Percentiles rank a stretch among this genome's conserved stretches.
Conservation (phyloP, 2,113 vertebrate species). For the Phoxinus phoxinus region DNA sequence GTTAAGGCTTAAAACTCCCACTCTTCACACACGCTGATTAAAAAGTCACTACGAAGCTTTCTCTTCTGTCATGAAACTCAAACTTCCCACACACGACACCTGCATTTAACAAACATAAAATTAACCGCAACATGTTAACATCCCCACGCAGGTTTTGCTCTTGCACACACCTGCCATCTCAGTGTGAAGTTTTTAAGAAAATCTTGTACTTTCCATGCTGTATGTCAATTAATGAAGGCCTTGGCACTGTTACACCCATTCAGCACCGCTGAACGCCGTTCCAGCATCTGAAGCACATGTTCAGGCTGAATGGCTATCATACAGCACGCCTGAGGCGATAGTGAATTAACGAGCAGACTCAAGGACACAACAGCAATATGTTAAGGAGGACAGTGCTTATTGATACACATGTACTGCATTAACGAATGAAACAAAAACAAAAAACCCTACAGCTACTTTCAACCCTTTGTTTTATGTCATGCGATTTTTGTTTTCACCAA, state of each 20-base stretch:
- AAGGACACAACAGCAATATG: slow-evolving; percentile 7
- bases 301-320: neutral
- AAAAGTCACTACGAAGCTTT: slow-evolving; percentile 44
- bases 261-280: neutral
- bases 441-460: neutral
- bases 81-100: slow-evolving; percentile 44
- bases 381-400: slow-evolving; percentile 3
- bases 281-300: neutral
- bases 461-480: neutral
- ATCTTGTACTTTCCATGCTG: neutral
- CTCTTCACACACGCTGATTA: slow-evolving; percentile 30
- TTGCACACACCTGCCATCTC: neutral
- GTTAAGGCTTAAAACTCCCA: slow-evolving; percentile 50
- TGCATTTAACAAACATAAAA: slow-evolving; percentile 10
- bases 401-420: slow-evolving; percentile 16
- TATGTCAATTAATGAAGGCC: neutral
- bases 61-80: slow-evolving; percentile 51
- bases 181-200: neutral
- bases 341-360: slow-evolving; percentile 12
- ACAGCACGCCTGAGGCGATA: slow-evolving; percentile 4
- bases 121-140: slow-evolving; percentile 24
- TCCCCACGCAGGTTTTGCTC: slow-evolving; percentile 32
- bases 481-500: neutral
- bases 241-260: neutral
- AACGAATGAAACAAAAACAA: neutral